phyloP scores from a whole-genome alignment of 2,797 vertebrate species.

The Phataginus tricuspis region DNA sequence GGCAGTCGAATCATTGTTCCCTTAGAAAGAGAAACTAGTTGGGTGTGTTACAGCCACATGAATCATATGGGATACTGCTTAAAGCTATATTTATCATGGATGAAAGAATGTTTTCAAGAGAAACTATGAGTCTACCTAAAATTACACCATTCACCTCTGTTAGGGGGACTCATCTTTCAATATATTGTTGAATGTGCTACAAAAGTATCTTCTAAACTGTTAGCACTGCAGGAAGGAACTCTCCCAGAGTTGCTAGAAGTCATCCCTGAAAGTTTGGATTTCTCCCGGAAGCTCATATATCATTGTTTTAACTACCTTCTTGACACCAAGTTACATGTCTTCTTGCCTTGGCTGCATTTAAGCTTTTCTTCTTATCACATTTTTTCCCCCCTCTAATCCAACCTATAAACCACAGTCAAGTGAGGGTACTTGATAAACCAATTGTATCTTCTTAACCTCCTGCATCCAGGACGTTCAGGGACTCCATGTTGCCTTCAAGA shows the following conservation, averaged over 20 bases:
- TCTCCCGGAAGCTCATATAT: background rate
- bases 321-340: background rate
- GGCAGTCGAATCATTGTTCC: constrained; percentile 57
- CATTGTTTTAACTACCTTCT: background rate
- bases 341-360: constrained; percentile 3
- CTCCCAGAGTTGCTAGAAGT: background rate
- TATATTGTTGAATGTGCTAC: background rate
- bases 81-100: constrained; percentile 60
- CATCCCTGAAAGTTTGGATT: background rate
- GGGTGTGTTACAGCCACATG: background rate
- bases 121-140: constrained; percentile 58
- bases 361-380: background rate
- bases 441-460: background rate
- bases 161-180: constrained; percentile 36
- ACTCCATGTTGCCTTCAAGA: background rate
- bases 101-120: constrained; percentile 58
- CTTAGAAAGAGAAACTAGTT: constrained; percentile 55
- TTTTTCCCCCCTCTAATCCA: background rate
- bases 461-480: background rate
- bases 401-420: background rate
- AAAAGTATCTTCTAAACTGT: background rate
- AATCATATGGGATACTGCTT: constrained; percentile 57
- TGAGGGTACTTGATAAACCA: background rate
- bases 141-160: constrained; percentile 46
- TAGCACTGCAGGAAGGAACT: background rate